These are phyloP conservation scores for Pristionchus entomophagus DNA, from an alignment of 2,888 invertebrate species.

Conservation along the genomic window DNA sequence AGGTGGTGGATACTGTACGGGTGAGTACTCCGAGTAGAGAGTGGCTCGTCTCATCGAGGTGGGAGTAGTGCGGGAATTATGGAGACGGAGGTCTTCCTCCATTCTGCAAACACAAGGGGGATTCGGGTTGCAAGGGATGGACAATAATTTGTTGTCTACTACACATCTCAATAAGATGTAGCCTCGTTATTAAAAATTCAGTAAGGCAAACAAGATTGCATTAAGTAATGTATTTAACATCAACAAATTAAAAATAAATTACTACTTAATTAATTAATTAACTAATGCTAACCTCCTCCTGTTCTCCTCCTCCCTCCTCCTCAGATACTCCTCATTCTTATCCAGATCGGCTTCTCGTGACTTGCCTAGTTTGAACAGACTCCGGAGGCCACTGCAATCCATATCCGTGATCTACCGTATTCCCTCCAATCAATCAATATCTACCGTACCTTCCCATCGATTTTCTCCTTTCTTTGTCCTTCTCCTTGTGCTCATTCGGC, in stretches of 20 bases:
- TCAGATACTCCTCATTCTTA: constrained; percentile 52
- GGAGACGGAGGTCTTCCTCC: not conserved
- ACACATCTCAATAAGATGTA: no score
- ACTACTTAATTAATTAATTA: not conserved
- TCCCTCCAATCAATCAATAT: constrained; percentile 44
- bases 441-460: constrained; percentile 52
- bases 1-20: not conserved
- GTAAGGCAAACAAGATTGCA: no score
- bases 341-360: constrained; percentile 63
- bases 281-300: constrained; percentile 5
- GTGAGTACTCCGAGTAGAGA: constrained; percentile 29
- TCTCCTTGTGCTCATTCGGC: constrained; percentile 29
- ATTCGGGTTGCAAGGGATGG: not conserved
- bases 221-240: no score
- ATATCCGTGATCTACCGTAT: not conserved
- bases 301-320: not conserved
- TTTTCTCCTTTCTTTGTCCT: constrained; percentile 45
- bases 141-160: no score
- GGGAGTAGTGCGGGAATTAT: constrained; percentile 5
- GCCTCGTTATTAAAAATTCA: no score
- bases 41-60: constrained; percentile 6
- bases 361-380: constrained; percentile 63
- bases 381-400: constrained; percentile 58
- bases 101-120: not conserved
- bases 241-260: not conserved